Evolutionary conservation across 2,113 vertebrate genomes (phyloP).

Genomic region (Chauna torquata): DNA sequence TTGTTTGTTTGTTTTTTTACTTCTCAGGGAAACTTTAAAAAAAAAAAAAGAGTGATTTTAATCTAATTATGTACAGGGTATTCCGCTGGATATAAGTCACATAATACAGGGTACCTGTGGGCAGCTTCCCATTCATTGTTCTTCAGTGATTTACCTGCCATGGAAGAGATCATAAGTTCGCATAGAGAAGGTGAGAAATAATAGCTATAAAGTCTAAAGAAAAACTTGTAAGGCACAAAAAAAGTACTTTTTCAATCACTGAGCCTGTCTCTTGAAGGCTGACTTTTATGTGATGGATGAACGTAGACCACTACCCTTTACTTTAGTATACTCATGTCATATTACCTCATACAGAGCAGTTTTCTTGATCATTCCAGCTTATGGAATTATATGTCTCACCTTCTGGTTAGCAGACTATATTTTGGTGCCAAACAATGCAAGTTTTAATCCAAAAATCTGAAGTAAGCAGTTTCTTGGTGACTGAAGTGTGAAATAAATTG

Average conservation of each 20-base stretch:
- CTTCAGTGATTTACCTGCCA: slow-evolving; percentile 35
- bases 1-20: neutral
- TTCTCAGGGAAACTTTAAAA: neutral
- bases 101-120: neutral
- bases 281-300: slow-evolving; percentile 50
- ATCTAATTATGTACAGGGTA: neutral
- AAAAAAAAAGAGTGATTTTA: neutral
- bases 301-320: slow-evolving; percentile 22
- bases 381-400: neutral
- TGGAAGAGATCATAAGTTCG: slow-evolving; percentile 15
- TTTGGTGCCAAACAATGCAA: neutral
- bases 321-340: slow-evolving; percentile 17
- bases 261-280: neutral
- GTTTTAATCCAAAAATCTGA: neutral
- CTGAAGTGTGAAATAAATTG: slow-evolving; percentile 41
- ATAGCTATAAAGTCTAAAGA: slow-evolving; percentile 34
- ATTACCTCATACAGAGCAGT: neutral
- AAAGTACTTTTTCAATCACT: neutral
- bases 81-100: neutral
- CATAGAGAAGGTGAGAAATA: neutral
- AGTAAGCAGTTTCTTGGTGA: neutral
- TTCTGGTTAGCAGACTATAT: neutral
- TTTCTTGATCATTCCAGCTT: neutral
- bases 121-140: neutral
- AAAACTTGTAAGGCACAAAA: slow-evolving; percentile 32